Evolutionary conservation across 2,797 vertebrate genomes (phyloP).

Genomic region (Psittacula derbiana): DNA sequence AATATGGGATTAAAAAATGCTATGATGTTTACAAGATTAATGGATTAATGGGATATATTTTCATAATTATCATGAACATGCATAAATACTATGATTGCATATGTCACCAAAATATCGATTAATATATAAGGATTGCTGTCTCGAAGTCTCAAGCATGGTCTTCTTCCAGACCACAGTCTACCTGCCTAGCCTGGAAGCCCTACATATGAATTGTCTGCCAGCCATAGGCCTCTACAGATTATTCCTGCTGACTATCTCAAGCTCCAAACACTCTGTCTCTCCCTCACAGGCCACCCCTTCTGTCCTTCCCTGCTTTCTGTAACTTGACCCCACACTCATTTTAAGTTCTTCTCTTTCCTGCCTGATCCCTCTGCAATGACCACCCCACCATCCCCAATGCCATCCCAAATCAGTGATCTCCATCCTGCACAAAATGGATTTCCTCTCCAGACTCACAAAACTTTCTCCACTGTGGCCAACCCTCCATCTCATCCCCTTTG

Average conservation of each 20-base stretch:
- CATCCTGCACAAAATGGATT: not conserved
- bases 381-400: not conserved
- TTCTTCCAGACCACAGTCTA: not conserved
- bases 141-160: not conserved
- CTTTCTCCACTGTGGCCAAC: not conserved
- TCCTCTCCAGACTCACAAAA: not conserved
- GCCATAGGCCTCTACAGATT: not conserved
- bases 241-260: not conserved
- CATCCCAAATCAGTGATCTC: rapidly evolving
- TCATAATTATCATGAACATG: not conserved
- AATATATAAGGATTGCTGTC: not conserved
- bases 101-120: not conserved
- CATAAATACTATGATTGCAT: not conserved
- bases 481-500: not conserved
- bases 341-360: not conserved
- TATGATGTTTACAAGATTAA: not conserved
- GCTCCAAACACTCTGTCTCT: not conserved
- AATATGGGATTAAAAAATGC: not conserved
- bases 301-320: not conserved
- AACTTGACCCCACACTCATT: not conserved
- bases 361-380: not conserved
- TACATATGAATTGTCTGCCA: not conserved
- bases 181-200: not conserved
- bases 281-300: not conserved
- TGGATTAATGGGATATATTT: not conserved